phyloP scores from a whole-genome alignment of 2,888 invertebrate genomes.

The Drosophila macrospina region DNA sequence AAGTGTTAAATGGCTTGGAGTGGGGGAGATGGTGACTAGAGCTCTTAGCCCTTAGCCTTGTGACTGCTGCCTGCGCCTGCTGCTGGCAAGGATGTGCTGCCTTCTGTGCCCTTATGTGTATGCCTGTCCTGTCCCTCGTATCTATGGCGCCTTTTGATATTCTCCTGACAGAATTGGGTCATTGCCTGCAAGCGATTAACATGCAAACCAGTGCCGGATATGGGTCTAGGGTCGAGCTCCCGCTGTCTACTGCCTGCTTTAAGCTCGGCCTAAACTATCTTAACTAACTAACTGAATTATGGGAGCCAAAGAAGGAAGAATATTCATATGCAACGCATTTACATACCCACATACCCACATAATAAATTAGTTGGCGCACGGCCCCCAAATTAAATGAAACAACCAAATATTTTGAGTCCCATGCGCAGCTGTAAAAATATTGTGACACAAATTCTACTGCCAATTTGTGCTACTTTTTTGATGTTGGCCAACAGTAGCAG shows the following conservation, averaged over 20 bases:
- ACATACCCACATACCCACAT: slow-evolving; percentile 12
- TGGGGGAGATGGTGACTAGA: slow-evolving; percentile 12
- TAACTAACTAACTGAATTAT: slow-evolving; percentile 27
- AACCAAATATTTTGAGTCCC: slow-evolving; percentile 67
- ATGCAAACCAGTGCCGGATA: slow-evolving; percentile 41
- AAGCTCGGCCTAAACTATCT: slow-evolving; percentile 29
- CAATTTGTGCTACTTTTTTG: slow-evolving; percentile 62
- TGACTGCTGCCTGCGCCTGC: slow-evolving; percentile 37
- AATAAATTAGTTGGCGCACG: slow-evolving; percentile 49
- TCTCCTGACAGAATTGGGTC: slow-evolving; percentile 73
- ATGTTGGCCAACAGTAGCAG: slow-evolving; percentile 42
- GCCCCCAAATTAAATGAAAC: slow-evolving; percentile 54
- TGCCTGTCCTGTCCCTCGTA: slow-evolving; percentile 16
- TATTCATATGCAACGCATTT: slow-evolving; percentile 5
- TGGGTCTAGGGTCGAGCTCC: not conserved
- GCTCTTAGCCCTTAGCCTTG: slow-evolving; percentile 47
- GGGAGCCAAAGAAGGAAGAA: not conserved
- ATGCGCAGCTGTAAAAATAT: slow-evolving; percentile 70
- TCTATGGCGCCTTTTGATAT: slow-evolving; percentile 54
- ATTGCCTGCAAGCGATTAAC: slow-evolving; percentile 64
- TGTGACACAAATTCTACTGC: slow-evolving; percentile 65
- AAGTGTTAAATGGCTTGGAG: slow-evolving; percentile 74
- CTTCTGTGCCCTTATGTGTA: slow-evolving; percentile 14
- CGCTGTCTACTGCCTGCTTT: slow-evolving; percentile 2
- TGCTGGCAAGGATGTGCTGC: slow-evolving; percentile 30